Evolutionary conservation across 1,140 invertebrate species (phyloP).

Genomic region (Piezodorus guildinii): DNA sequence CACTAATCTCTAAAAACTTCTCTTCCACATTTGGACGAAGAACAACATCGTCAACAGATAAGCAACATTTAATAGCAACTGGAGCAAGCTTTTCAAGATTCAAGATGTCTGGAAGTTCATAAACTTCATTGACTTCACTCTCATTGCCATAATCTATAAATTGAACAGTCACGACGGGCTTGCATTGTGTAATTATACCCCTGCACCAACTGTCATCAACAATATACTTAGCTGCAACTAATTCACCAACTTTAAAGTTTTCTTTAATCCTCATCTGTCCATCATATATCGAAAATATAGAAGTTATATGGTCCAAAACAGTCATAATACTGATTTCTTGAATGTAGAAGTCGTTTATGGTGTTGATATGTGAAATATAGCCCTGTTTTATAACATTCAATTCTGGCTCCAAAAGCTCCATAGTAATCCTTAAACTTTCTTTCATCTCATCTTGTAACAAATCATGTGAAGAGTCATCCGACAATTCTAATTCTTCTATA

Average conservation of each 20-base stretch:
- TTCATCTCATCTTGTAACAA: not conserved
- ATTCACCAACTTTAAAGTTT: slow-evolving; percentile 31
- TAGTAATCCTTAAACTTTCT: not conserved
- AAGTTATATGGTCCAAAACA: slow-evolving; percentile 44
- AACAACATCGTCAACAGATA: not conserved
- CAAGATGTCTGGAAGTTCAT: slow-evolving; percentile 15
- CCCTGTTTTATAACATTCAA: not conserved
- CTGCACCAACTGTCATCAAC: slow-evolving; percentile 54
- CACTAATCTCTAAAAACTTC: slow-evolving; percentile 10
- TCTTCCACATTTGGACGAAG: not conserved
- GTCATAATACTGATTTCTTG: slow-evolving; percentile 42
- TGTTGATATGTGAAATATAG: slow-evolving; percentile 31
- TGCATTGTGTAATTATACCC: slow-evolving; percentile 47
- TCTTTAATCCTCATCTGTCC: slow-evolving; percentile 8
- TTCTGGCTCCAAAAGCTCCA: not conserved
- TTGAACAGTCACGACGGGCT: slow-evolving; percentile 40
- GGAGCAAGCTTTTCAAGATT: not conserved
- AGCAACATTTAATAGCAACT: not conserved
- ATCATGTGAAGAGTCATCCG: not conserved
- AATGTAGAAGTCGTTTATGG: slow-evolving; percentile 49
- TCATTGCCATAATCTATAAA: slow-evolving; percentile 50
- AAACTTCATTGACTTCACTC: slow-evolving; percentile 29
- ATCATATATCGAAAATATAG: slow-evolving; percentile 30
- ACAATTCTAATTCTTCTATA: not conserved
- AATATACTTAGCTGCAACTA: slow-evolving; percentile 51